Conservation (phyloP, 1,140 invertebrate genomes). For the Babylonia areolata region DNA sequence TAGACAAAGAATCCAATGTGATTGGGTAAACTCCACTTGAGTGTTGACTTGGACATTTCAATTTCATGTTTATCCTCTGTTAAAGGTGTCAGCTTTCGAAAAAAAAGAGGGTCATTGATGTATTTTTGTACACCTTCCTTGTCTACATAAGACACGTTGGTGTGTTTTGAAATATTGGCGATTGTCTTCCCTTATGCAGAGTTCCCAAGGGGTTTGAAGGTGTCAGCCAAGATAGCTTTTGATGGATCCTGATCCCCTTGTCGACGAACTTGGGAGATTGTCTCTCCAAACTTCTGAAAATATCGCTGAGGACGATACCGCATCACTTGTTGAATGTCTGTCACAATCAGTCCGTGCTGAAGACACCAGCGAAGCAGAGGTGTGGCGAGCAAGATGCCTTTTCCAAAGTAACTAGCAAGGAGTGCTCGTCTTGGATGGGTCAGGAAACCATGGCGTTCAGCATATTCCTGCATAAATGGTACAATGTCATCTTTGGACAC, state of each 20-base stretch:
- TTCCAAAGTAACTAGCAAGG: slow-evolving; percentile 45
- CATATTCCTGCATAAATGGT: slow-evolving; percentile 44
- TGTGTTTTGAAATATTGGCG: background rate
- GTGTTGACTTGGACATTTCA: too few species aligned
- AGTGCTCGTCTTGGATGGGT: slow-evolving; percentile 41
- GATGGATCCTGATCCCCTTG: slow-evolving; percentile 41
- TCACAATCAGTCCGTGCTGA: slow-evolving; percentile 47
- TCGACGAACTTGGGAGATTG: slow-evolving; percentile 49
- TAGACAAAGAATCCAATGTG: too few species aligned
- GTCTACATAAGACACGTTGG: too few species aligned
- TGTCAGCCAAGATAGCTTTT: slow-evolving; percentile 53
- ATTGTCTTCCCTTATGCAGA: too few species aligned
- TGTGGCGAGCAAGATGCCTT: slow-evolving; percentile 48
- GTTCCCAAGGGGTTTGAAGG: slow-evolving; percentile 49
- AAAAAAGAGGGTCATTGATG: too few species aligned
- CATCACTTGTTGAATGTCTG: slow-evolving; percentile 38
- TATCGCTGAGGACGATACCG: slow-evolving; percentile 23
- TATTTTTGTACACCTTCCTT: too few species aligned
- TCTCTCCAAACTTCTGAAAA: slow-evolving; percentile 47
- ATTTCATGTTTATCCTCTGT: too few species aligned
- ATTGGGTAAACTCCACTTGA: too few species aligned
- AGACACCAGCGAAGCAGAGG: slow-evolving; percentile 55
- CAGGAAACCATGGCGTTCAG: slow-evolving; percentile 28
- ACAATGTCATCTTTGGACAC: slow-evolving; percentile 46
- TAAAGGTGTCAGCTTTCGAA: background rate